These are phyloP conservation scores for Diceros bicornis DNA, from an alignment of 2,797 vertebrate species.

Conservation along the genomic window DNA sequence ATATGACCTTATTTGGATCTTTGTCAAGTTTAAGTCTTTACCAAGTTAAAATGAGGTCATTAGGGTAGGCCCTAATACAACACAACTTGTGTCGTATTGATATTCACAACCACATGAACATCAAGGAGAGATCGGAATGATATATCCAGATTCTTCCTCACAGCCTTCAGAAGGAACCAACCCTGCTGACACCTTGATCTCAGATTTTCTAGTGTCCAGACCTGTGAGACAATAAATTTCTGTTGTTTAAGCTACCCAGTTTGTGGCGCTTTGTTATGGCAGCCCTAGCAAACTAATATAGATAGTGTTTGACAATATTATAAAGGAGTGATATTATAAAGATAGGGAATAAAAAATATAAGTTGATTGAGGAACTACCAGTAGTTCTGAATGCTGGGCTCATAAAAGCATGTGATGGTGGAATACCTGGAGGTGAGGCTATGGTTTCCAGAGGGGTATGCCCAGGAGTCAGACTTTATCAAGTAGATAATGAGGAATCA, in stretches of 20 bases:
- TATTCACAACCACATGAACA: background rate
- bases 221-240: background rate
- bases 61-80: background rate
- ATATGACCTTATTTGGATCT: background rate
- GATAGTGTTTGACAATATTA: background rate
- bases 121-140: background rate
- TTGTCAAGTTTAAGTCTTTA: background rate
- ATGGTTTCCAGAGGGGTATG: background rate
- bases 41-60: background rate
- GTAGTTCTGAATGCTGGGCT: background rate
- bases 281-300: background rate
- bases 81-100: background rate
- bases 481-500: background rate
- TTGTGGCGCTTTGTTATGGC: background rate
- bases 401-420: background rate
- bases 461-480: background rate
- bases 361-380: background rate
- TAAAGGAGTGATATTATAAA: background rate
- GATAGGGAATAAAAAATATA: background rate
- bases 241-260: background rate
- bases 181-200: background rate
- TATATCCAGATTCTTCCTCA: background rate
- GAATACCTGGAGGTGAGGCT: background rate
- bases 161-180: background rate
- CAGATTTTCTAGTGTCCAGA: background rate